phyloP scores from a whole-genome alignment of 1,140 invertebrate genomes.

The Microplitis demolitor region DNA sequence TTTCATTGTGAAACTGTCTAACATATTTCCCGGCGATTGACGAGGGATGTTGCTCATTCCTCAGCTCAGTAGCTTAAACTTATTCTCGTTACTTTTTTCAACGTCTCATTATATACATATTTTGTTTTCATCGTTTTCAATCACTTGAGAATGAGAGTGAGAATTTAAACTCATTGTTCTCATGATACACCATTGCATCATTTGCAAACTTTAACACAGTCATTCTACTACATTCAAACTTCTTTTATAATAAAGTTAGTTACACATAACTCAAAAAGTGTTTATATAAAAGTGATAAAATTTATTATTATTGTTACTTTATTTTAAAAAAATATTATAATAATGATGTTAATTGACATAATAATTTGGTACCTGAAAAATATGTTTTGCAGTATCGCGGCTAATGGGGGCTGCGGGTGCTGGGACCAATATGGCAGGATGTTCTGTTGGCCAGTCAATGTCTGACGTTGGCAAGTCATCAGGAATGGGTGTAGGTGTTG shows the following conservation, averaged over 20 bases:
- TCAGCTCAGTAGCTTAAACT: constrained; percentile 44
- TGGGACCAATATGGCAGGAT: constrained; percentile 67
- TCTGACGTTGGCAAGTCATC: constrained; percentile 76
- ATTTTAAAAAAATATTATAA: neutral
- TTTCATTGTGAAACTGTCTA: constrained; percentile 43
- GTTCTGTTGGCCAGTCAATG: constrained; percentile 76
- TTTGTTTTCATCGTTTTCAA: constrained; percentile 22
- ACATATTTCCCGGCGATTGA: constrained; percentile 28
- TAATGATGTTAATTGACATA: neutral
- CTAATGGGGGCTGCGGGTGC: constrained; percentile 81
- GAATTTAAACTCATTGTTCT: constrained; percentile 1
- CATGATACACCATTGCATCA: neutral
- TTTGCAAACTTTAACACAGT: neutral
- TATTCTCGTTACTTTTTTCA: constrained; percentile 20
- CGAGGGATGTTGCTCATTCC: constrained; percentile 20
- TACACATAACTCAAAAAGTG: no score
- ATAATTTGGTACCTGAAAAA: constrained; percentile 30
- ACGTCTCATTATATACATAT: constrained; percentile 22
- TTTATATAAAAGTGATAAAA: neutral
- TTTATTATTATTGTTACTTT: neutral
- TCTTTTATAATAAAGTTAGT: neutral
- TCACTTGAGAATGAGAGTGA: neutral
- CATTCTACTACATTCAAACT: neutral
- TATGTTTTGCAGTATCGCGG: constrained; percentile 78
- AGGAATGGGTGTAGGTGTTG: constrained; percentile 65